Evolutionary conservation across 2,797 vertebrate genomes (phyloP).

Genomic region (Anguilla anguilla): DNA sequence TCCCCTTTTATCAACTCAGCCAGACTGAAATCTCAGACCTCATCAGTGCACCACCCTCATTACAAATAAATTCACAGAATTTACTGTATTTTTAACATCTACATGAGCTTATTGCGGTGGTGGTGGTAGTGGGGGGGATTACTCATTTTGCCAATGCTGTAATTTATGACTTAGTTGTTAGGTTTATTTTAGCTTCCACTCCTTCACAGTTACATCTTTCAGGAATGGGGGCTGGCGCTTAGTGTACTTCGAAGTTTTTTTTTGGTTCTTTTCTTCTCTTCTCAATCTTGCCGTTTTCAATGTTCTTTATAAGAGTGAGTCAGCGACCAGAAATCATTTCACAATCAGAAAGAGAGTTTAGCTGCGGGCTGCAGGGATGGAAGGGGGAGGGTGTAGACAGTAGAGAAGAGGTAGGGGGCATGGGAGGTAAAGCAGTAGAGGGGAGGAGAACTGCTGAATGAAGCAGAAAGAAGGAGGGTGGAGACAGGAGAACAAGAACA

Average conservation of each 20-base stretch:
- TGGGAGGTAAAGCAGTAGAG: slow-evolving; percentile 40
- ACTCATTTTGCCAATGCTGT: not conserved
- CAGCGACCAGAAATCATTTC: not conserved
- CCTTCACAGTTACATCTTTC: slow-evolving; percentile 7
- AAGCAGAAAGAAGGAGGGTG: slow-evolving; percentile 29
- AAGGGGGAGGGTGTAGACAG: not conserved
- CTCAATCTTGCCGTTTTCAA: not conserved
- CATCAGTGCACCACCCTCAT: not conserved
- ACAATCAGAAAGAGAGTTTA: not conserved
- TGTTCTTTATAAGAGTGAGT: not conserved
- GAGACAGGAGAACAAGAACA: not conserved
- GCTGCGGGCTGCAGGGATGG: not conserved
- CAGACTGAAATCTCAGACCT: not conserved
- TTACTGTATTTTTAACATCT: not conserved
- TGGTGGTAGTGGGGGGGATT: not conserved
- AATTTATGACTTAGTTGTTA: not conserved
- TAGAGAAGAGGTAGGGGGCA: slow-evolving; percentile 25
- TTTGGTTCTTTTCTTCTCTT: not conserved
- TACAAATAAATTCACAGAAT: not conserved
- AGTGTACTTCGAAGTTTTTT: not conserved
- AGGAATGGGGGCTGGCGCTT: not conserved
- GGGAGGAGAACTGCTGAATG: slow-evolving; percentile 26
- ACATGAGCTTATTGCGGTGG: not conserved
- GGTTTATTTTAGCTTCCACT: slow-evolving; percentile 12
- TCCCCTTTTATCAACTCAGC: not conserved